Evolutionary conservation across 2,113 vertebrate genomes (phyloP).

Genomic region (Sterrhoptilus dennistouni): DNA sequence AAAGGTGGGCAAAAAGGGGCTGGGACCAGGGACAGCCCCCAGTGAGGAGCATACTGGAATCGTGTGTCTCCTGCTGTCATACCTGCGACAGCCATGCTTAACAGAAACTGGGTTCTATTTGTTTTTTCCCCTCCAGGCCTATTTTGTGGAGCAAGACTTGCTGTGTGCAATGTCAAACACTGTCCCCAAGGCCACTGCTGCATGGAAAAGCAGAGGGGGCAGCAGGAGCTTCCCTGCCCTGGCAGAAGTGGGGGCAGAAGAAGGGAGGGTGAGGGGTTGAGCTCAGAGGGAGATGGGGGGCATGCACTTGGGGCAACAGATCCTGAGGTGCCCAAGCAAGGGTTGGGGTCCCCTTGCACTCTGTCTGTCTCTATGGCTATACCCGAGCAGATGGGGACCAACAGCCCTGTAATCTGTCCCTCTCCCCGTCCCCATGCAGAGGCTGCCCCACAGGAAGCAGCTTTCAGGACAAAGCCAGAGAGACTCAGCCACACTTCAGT

Average conservation of each 20-base stretch:
- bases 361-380: background rate
- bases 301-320: fast-evolving
- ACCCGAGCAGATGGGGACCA: background rate
- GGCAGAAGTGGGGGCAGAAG: background rate
- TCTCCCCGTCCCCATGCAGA: fast-evolving
- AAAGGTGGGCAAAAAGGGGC: background rate
- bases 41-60: fast-evolving
- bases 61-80: background rate
- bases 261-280: background rate
- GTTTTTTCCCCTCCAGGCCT: background rate
- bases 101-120: background rate
- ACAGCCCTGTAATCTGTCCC: background rate
- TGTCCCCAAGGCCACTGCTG: background rate
- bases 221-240: background rate
- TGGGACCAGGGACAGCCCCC: background rate
- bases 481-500: conserved; percentile 43
- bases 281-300: background rate
- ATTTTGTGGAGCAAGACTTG: background rate
- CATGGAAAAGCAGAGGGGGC: background rate
- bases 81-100: fast-evolving
- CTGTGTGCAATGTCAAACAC: background rate
- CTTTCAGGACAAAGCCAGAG: background rate
- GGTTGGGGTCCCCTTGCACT: background rate
- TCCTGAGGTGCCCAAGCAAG: background rate
- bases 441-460: background rate